These are phyloP conservation scores for Geotria australis DNA, from an alignment of 2,797 vertebrate species.

Conservation along the genomic window DNA sequence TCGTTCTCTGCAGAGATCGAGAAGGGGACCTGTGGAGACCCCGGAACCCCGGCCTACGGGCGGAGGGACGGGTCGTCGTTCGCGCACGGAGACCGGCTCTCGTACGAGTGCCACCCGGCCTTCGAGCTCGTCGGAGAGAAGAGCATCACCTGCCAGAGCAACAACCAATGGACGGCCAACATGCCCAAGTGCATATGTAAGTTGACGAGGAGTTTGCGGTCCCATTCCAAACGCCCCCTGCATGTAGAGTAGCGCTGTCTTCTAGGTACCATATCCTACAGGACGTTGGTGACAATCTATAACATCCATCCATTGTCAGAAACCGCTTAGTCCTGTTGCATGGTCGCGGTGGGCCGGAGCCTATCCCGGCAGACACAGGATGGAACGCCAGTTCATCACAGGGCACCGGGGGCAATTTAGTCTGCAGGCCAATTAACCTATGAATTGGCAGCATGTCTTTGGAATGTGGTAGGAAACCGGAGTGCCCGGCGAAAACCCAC, in stretches of 20 bases:
- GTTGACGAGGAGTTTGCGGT: slow-evolving; percentile 7
- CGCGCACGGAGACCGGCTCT: slow-evolving; percentile 53
- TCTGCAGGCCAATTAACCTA: too few species aligned
- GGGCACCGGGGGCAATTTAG: too few species aligned
- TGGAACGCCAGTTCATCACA: too few species aligned
- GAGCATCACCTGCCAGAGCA: slow-evolving; percentile 96
- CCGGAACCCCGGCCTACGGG: slow-evolving; percentile 57
- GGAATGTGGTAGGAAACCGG: too few species aligned
- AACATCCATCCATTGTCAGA: too few species aligned
- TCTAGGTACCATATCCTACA: background rate
- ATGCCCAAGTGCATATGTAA: slow-evolving; percentile 97
- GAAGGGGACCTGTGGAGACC: slow-evolving; percentile 79
- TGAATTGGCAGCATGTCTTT: too few species aligned
- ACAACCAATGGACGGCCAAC: slow-evolving; percentile 99
- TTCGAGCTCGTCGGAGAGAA: slow-evolving; percentile 89
- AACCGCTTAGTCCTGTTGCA: too few species aligned
- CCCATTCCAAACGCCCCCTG: background rate
- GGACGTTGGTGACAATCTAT: too few species aligned
- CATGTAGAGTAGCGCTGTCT: background rate
- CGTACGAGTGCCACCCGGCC: slow-evolving; percentile 76
- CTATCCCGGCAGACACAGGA: too few species aligned
- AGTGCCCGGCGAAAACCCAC: too few species aligned
- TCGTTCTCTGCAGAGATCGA: slow-evolving; percentile 41
- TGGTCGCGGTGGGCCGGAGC: too few species aligned
- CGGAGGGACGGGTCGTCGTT: slow-evolving; percentile 51